phyloP scores from a whole-genome alignment of 2,113 vertebrate genomes.

The Perccottus glenii region DNA sequence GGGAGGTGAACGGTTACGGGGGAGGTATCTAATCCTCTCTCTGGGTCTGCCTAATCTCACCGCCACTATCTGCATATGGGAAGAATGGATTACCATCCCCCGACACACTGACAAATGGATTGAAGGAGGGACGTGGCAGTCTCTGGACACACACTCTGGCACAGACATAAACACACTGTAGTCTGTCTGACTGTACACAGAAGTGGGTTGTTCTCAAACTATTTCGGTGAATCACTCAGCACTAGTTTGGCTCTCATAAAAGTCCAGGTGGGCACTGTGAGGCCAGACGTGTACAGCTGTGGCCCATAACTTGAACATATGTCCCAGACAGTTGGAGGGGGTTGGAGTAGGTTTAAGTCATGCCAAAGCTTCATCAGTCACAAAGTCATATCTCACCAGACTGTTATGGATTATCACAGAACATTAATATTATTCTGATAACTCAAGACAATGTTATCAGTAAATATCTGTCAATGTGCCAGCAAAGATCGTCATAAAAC shows the following conservation, averaged over 20 bases:
- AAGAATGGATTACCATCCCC: conserved; percentile 75
- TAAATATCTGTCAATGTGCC: conserved; percentile 49
- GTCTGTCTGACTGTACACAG: conserved; percentile 10
- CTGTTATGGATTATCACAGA: conserved; percentile 36
- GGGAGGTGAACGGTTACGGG: conserved; percentile 32
- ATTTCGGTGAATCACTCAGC: neutral
- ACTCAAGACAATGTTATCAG: conserved; percentile 27
- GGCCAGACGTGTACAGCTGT: conserved; percentile 15
- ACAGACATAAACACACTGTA: conserved; percentile 20
- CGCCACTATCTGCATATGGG: conserved; percentile 68
- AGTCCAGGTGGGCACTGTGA: conserved; percentile 13
- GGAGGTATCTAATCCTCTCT: conserved; percentile 69
- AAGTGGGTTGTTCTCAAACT: conserved; percentile 9
- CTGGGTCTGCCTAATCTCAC: conserved; percentile 72
- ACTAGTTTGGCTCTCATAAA: neutral
- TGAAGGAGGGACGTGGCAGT: conserved; percentile 38
- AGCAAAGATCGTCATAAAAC: conserved; percentile 29
- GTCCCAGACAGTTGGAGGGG: conserved; percentile 17
- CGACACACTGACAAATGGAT: conserved; percentile 19
- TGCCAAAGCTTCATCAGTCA: conserved; percentile 16
- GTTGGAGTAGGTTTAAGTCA: conserved; percentile 7
- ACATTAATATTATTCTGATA: conserved; percentile 36
- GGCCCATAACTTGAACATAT: conserved; percentile 20
- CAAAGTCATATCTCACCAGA: conserved; percentile 46
- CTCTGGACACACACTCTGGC: conserved; percentile 24